Percentiles rank a stretch among this genome's conserved stretches.
Evolutionary conservation across 2,113 vertebrate species (phyloP).

Genomic region (Stomatorhinus ivindoensis): DNA sequence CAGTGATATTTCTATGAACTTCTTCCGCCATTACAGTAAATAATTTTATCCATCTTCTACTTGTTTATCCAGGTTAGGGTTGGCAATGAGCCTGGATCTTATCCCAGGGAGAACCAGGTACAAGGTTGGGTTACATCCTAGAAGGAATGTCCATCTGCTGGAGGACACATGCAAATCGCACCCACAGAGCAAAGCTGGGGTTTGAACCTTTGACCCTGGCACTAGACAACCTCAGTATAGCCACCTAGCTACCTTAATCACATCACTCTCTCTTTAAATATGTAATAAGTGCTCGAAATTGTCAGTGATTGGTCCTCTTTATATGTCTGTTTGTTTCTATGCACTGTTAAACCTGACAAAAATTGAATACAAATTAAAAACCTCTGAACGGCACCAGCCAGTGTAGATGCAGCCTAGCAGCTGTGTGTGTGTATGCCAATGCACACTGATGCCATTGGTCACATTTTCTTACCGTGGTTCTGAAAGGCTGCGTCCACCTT

Average conservation of each 20-base stretch:
- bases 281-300: background rate
- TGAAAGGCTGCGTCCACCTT: conserved; percentile 56
- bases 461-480: conserved; percentile 40
- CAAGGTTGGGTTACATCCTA: background rate
- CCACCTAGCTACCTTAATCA: background rate
- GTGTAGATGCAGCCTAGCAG: background rate
- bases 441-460: background rate
- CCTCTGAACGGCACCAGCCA: background rate
- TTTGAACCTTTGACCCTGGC: background rate
- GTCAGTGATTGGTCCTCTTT: background rate
- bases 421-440: background rate
- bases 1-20: background rate
- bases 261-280: background rate
- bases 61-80: background rate
- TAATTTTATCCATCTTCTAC: background rate
- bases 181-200: background rate
- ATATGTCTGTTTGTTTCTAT: background rate
- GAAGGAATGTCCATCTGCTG: background rate
- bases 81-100: background rate
- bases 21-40: background rate
- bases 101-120: background rate
- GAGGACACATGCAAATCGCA: background rate
- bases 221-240: background rate
- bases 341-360: background rate
- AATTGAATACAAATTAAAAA: background rate